Percentiles rank a stretch among this genome's conserved stretches.
These are phyloP conservation scores for Hybognathus amarus DNA, from an alignment of 2,797 vertebrate genomes.

Conservation along the genomic window DNA sequence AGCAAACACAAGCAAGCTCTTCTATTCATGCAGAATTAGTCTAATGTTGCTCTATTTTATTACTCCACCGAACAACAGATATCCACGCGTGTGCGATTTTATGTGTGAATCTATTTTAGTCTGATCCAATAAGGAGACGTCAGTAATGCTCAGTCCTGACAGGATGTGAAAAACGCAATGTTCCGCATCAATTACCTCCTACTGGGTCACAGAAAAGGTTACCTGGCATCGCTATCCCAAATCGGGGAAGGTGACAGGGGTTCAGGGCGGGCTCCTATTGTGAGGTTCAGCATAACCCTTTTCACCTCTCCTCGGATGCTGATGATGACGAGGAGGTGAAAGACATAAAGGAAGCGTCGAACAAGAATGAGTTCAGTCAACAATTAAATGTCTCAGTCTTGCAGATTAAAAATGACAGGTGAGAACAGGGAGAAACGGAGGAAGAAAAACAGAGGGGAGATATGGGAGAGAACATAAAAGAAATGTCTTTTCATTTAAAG, in stretches of 20 bases:
- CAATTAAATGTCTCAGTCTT: conserved; percentile 78
- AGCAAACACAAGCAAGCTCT: conserved; percentile 20
- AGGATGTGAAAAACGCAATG: conserved; percentile 67
- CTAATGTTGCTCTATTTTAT: conserved; percentile 60
- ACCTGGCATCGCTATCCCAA: conserved; percentile 34
- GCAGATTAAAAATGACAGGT: conserved; percentile 82
- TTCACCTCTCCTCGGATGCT: conserved; percentile 6
- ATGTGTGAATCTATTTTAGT: conserved; percentile 60
- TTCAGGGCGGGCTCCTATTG: conserved; percentile 33
- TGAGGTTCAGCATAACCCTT: conserved; percentile 35
- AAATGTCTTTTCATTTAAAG: conserved; percentile 75
- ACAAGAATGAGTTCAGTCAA: conserved; percentile 74
- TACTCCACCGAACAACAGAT: conserved; percentile 49
- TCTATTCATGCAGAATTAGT: conserved; percentile 62
- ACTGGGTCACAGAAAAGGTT: conserved; percentile 48
- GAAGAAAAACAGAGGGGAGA: conserved; percentile 39
- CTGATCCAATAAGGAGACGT: conserved; percentile 68
- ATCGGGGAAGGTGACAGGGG: conserved; percentile 9
- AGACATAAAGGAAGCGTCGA: conserved; percentile 69
- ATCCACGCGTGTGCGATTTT: conserved; percentile 37
- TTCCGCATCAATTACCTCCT: conserved; percentile 66
- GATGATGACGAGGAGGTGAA: conserved; percentile 42
- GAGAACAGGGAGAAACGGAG: conserved; percentile 62
- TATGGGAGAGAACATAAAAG: conserved; percentile 54
- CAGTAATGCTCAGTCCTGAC: conserved; percentile 65